Percentiles rank a stretch among this genome's conserved stretches.
These are phyloP conservation scores for Microplitis demolitor DNA, from an alignment of 1,140 invertebrate species.

Conservation along the genomic window DNA sequence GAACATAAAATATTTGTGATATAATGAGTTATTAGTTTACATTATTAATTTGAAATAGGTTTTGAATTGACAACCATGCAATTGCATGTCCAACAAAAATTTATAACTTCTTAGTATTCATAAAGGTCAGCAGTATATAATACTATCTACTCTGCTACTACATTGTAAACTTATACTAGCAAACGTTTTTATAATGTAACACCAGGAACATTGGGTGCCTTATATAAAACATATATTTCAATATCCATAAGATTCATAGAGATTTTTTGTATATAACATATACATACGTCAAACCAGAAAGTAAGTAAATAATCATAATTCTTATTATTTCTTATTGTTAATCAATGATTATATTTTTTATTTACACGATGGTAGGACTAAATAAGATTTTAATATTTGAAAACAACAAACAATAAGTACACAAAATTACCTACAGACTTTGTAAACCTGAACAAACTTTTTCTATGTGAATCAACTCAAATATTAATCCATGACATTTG, in stretches of 20 bases:
- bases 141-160: slow-evolving; percentile 19
- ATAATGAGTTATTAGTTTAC: slow-evolving; percentile 20
- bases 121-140: slow-evolving; percentile 48
- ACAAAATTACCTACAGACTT: no score
- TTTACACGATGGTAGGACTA: no score
- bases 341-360: no score
- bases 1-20: background rate
- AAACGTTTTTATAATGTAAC: background rate
- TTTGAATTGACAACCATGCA: slow-evolving; percentile 28
- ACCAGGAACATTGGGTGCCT: background rate
- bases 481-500: slow-evolving; percentile 48
- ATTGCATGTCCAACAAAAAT: slow-evolving; percentile 44
- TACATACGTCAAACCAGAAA: no score
- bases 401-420: background rate
- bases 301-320: no score
- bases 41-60: slow-evolving; percentile 25
- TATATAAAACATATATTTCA: no score
- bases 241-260: no score
- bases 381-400: no score
- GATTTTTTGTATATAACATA: no score
- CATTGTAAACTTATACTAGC: background rate
- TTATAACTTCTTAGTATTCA: slow-evolving; percentile 48
- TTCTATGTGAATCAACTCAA: slow-evolving; percentile 25
- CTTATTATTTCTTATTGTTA: no score
- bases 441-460: background rate